A percentile compares a stretch with the other conserved stretches of the same genome.
These are phyloP conservation scores for Eledone cirrhosa DNA, from an alignment of 2,888 invertebrate genomes.

Conservation along the genomic window DNA sequence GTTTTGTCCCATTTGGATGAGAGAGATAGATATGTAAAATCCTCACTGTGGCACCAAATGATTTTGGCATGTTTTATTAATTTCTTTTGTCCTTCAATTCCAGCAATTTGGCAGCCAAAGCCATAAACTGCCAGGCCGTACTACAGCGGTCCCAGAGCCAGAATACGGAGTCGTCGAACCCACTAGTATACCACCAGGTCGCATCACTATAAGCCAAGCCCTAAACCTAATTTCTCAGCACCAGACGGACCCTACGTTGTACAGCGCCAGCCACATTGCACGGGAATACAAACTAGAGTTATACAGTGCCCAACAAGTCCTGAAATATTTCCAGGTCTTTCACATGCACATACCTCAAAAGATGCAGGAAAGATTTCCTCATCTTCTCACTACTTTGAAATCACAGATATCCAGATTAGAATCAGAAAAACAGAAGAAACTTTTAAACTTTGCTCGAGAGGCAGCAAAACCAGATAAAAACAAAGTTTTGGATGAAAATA, in stretches of 20 bases:
- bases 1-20: too few species aligned
- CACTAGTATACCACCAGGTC: constrained; percentile 72
- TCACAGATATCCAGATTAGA: background rate
- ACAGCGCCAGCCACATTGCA: constrained; percentile 74
- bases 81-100: too few species aligned
- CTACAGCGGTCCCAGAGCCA: constrained; percentile 41
- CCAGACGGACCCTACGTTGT: constrained; percentile 51
- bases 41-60: too few species aligned
- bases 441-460: background rate
- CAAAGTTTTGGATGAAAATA: background rate
- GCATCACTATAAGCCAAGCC: constrained; percentile 74
- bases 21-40: too few species aligned
- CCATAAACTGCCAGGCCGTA: background rate
- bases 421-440: background rate
- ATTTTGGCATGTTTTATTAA: too few species aligned
- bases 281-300: constrained; percentile 76
- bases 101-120: too few species aligned
- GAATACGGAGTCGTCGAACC: constrained; percentile 79
- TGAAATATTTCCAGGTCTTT: constrained; percentile 76
- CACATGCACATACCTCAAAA: constrained; percentile 73
- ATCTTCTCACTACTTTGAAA: constrained; percentile 27
- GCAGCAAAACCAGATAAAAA: background rate
- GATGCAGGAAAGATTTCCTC: constrained; percentile 33
- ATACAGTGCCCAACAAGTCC: constrained; percentile 73
- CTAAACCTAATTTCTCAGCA: constrained; percentile 70